Evolutionary conservation across 2,113 vertebrate species (phyloP).

Genomic region (Willisornis vidua): DNA sequence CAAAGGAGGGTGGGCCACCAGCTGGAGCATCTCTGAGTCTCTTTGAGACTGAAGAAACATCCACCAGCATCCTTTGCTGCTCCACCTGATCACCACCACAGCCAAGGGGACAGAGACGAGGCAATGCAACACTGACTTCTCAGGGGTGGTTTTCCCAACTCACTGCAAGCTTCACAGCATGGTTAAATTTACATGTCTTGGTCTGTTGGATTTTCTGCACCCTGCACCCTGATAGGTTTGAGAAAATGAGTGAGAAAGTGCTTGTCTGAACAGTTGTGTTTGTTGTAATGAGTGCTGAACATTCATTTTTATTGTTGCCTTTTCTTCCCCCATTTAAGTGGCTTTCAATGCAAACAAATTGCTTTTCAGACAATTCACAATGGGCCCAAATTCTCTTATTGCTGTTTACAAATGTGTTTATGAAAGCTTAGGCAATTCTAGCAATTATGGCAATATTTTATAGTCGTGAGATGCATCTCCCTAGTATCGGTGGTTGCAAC

Average conservation of each 20-base stretch:
- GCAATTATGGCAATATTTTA: slow-evolving; percentile 62
- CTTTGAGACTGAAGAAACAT: neutral
- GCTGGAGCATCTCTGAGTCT: neutral
- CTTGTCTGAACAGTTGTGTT: neutral
- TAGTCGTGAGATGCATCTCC: slow-evolving; percentile 62
- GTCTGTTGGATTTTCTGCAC: neutral
- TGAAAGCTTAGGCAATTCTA: slow-evolving; percentile 66
- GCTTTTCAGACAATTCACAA: slow-evolving; percentile 62
- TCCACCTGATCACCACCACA: neutral
- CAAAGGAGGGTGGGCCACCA: neutral
- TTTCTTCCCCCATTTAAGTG: slow-evolving; percentile 17
- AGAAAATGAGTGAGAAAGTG: slow-evolving; percentile 14
- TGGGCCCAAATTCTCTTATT: slow-evolving; percentile 65
- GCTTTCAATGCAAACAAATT: slow-evolving; percentile 55
- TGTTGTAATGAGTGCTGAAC: slow-evolving; percentile 36
- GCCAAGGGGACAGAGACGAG: neutral
- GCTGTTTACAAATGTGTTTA: slow-evolving; percentile 73
- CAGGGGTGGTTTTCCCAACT: neutral
- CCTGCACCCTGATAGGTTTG: neutral
- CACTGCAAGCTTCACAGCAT: neutral
- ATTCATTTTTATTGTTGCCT: slow-evolving; percentile 36
- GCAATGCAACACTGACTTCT: neutral
- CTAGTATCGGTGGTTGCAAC: neutral
- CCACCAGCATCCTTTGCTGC: neutral
- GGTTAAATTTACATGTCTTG: neutral